phyloP scores from a whole-genome alignment of 1,140 invertebrate species.

The Aphelenchoides avenae region DNA sequence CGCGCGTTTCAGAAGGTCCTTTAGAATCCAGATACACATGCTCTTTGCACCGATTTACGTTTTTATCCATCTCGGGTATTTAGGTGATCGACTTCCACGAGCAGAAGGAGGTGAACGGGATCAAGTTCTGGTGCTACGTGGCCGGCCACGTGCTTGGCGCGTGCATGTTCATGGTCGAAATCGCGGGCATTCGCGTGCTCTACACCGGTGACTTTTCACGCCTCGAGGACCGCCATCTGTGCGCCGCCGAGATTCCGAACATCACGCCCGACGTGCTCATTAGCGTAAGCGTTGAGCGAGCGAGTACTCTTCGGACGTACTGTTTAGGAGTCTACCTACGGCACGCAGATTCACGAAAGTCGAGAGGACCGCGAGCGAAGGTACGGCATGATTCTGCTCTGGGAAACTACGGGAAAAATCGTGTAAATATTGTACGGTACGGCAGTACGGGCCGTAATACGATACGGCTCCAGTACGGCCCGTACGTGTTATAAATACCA shows the following conservation, averaged over 20 bases:
- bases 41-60: conserved; percentile 13
- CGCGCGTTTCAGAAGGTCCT: conserved; percentile 15
- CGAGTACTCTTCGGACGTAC: too few species aligned
- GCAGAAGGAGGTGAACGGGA: conserved; percentile 89
- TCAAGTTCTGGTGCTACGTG: conserved; percentile 93
- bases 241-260: conserved; percentile 96
- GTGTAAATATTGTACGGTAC: too few species aligned
- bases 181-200: conserved; percentile 89
- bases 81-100: conserved; percentile 60
- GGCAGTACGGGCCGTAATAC: too few species aligned
- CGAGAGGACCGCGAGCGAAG: conserved; percentile 88
- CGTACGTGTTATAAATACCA: too few species aligned
- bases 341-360: conserved; percentile 97
- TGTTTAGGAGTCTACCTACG: conserved; percentile 91
- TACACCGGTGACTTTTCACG: conserved; percentile 98
- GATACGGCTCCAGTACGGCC: too few species aligned
- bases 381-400: too few species aligned
- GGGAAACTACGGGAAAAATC: too few species aligned
- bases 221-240: conserved; percentile 96
- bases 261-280: conserved; percentile 93
- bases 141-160: conserved; percentile 97
- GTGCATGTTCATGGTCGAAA: conserved; percentile 99
- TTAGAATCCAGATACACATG: too few species aligned
- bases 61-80: too few species aligned
- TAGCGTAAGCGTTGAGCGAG: conserved; percentile 45